Percentiles rank a stretch among this genome's conserved stretches.
Evolutionary conservation across 2,797 vertebrate species (phyloP).

Genomic region (Anas georgica): DNA sequence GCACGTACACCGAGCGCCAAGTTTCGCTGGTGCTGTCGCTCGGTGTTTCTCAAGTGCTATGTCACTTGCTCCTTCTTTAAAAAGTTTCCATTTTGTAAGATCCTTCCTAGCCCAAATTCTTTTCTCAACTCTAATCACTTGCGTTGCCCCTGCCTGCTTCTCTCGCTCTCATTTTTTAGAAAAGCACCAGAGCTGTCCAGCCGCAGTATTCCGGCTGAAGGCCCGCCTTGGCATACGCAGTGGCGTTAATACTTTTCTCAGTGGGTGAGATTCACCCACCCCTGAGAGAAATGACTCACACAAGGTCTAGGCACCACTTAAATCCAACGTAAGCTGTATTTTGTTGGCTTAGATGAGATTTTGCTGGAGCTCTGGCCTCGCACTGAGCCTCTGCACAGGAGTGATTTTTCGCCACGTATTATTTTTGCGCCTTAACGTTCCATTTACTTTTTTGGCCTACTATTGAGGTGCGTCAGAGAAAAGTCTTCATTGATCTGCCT

Average conservation of each 20-base stretch:
- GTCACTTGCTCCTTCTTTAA: background rate
- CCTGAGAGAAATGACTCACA: constrained; percentile 48
- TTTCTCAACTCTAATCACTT: background rate
- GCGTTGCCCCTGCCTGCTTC: background rate
- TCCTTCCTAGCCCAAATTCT: background rate
- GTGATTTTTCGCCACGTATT: constrained; percentile 48
- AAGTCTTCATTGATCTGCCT: constrained; percentile 21
- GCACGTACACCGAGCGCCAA: background rate
- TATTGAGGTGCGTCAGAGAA: constrained; percentile 7
- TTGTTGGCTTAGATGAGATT: constrained; percentile 57
- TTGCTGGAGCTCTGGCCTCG: constrained; percentile 13
- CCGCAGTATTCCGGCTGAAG: background rate
- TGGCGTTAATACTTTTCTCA: constrained; percentile 46
- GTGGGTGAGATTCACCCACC: constrained; percentile 35
- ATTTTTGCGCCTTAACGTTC: constrained; percentile 53
- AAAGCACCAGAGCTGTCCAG: background rate
- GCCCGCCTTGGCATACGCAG: background rate
- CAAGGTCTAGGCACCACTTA: constrained; percentile 47
- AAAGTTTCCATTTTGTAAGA: background rate
- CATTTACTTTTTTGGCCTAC: constrained; percentile 42
- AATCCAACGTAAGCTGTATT: constrained; percentile 49
- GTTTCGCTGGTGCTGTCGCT: background rate
- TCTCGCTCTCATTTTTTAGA: background rate
- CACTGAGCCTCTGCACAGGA: background rate
- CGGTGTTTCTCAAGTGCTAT: background rate